phyloP scores from a whole-genome alignment of 2,113 vertebrate species.

The Orientallactaga bullata region DNA sequence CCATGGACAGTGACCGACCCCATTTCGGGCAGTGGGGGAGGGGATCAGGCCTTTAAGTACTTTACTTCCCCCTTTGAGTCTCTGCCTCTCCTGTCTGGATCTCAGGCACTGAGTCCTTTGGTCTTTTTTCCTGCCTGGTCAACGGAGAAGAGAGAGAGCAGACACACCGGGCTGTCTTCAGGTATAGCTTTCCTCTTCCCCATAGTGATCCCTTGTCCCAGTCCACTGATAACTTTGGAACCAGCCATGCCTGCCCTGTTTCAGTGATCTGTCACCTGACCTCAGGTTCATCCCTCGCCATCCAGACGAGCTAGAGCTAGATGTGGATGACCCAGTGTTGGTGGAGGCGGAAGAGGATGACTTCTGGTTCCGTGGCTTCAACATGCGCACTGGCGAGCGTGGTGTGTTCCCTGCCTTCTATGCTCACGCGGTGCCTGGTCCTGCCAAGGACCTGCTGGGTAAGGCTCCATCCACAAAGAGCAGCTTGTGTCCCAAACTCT shows the following conservation, averaged over 20 bases:
- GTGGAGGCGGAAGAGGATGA: slow-evolving; percentile 97
- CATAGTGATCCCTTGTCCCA: fast-evolving
- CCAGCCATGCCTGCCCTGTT: fast-evolving
- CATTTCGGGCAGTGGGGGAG: fast-evolving
- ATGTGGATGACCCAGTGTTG: slow-evolving; percentile 95
- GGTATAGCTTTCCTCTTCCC: slow-evolving; percentile 73
- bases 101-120: slow-evolving; percentile 98
- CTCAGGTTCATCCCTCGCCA: slow-evolving; percentile 97
- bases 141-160: slow-evolving; percentile 97
- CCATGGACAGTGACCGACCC: no score
- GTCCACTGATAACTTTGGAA: fast-evolving
- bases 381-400: slow-evolving; percentile 97
- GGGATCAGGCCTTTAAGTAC: fast-evolving
- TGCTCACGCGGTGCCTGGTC: slow-evolving; percentile 94
- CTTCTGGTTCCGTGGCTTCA: slow-evolving; percentile 98
- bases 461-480: slow-evolving; percentile 53
- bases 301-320: slow-evolving; percentile 95
- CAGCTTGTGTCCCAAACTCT: not conserved
- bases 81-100: not conserved
- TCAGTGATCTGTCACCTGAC: fast-evolving
- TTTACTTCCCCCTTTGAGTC: not conserved
- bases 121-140: slow-evolving; percentile 96
- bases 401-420: slow-evolving; percentile 98
- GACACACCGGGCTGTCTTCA: slow-evolving; percentile 95
- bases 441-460: slow-evolving; percentile 92